Conservation (phyloP, 2,888 invertebrate species). For the Loripinus fragilis region DNA sequence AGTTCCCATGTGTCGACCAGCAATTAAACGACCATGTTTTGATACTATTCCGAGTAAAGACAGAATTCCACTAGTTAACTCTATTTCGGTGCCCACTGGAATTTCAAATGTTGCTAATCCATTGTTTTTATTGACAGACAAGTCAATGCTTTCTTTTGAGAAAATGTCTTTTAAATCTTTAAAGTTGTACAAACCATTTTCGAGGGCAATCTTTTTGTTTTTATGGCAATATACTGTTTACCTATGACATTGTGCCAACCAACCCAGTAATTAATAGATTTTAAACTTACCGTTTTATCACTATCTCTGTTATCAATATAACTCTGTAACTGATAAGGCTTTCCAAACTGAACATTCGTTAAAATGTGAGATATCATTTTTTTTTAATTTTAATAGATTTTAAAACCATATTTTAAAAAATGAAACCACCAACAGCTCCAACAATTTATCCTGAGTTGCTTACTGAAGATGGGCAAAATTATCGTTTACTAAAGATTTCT, state of each 20-base stretch:
- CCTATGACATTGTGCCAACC: not conserved
- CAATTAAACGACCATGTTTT: no score
- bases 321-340: slow-evolving; percentile 2
- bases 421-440: slow-evolving; percentile 49
- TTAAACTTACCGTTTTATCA: not conserved
- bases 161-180: no score
- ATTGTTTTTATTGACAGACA: no score
- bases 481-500: slow-evolving; percentile 46
- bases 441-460: slow-evolving; percentile 40
- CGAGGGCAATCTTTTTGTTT: no score
- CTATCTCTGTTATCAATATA: not conserved
- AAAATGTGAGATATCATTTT: slow-evolving; percentile 1
- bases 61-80: no score
- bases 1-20: no score
- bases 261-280: not conserved
- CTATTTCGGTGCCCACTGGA: no score
- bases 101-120: no score
- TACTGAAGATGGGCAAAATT: slow-evolving; percentile 43
- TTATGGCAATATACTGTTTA: not conserved
- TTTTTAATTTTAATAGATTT: not conserved
- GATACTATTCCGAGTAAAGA: no score
- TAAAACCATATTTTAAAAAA: slow-evolving; percentile 21
- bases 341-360: not conserved
- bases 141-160: no score
- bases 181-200: no score